Base-by-base conservation (phyloP, 2,888 invertebrate species). In the Dastarcus helophoroides region DNA sequence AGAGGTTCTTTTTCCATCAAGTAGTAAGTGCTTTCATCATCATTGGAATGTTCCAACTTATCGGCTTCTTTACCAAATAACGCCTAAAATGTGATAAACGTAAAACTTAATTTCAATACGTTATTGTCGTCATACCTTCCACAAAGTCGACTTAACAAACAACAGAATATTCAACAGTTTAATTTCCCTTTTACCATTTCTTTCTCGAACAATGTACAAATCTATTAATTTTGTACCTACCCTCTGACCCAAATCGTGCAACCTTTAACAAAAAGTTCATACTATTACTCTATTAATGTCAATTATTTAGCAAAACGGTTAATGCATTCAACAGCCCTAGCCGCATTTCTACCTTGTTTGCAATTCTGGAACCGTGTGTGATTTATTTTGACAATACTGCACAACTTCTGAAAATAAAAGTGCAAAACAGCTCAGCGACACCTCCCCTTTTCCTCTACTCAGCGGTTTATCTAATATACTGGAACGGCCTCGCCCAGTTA, bases 31-130 rank as follows among this genome's bases (percentile, higher is more conserved):
- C 84, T 77, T 54, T 95, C 94, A 65, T 98, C 95, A 63, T 98
- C 97, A 62, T 95, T 97, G 3, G 95, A 93, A 63, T 95, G 91
- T 55, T 98, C 98, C 41, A 98, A 60, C 56, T 97, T 97, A 56
- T 99, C 98, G 16, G 97, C 97, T 66, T 98, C 98, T 54, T 89
- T 86, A 2, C 95, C 95, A 70, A 95, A 98, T 11, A 99, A 63
- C 30, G 84, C 86, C 80, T 85, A 59, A 30, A 71, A 67, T 12
- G 22, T 31, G 25, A 36, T 39, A 22, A 33, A 32, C 15, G 22
- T 7, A 7, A 8, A 19, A 19, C 8, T 19, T 8, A 8, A 19
- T 19, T 19, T 19, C 8, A 8, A 19, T 19, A 19, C 7, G 19
- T 19, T n/a, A n/a, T n/a, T n/a, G n/a, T n/a, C n/a, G n/a, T 19